Evolutionary conservation across 2,113 vertebrate genomes (phyloP).

Genomic region (Phaethornis superciliosus): DNA sequence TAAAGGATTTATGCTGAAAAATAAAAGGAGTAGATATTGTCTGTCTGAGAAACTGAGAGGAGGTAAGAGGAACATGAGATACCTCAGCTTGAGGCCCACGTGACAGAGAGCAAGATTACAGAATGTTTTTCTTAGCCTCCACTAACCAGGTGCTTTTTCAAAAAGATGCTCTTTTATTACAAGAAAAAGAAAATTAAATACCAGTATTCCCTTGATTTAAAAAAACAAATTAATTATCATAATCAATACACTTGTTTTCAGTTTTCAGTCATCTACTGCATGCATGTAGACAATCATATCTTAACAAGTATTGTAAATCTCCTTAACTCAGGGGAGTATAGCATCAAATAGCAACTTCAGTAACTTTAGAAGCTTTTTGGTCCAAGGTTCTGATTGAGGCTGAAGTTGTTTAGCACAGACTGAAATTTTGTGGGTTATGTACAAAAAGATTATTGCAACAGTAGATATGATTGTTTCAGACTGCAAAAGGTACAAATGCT

Average conservation of each 20-base stretch:
- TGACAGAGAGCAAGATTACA: neutral
- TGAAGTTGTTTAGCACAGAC: neutral
- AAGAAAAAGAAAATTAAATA: neutral
- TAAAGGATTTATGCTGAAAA: neutral
- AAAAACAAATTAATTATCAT: neutral
- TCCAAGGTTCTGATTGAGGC: neutral
- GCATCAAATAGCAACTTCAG: neutral
- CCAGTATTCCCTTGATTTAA: neutral
- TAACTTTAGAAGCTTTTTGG: neutral
- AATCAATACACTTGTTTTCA: neutral
- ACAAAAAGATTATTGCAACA: neutral
- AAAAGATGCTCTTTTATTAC: neutral
- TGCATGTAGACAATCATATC: neutral
- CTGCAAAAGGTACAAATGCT: neutral
- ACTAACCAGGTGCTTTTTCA: neutral
- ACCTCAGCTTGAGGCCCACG: neutral
- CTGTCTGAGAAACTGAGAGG: neutral
- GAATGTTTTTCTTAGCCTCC: neutral
- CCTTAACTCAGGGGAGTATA: neutral
- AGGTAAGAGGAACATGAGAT: neutral
- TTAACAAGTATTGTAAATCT: neutral
- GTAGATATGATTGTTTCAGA: neutral
- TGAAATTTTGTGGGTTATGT: neutral
- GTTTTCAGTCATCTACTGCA: neutral
- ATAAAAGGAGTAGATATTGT: neutral